Evolutionary conservation across 2,113 vertebrate genomes (phyloP).

Genomic region (Apteryx mantelli): DNA sequence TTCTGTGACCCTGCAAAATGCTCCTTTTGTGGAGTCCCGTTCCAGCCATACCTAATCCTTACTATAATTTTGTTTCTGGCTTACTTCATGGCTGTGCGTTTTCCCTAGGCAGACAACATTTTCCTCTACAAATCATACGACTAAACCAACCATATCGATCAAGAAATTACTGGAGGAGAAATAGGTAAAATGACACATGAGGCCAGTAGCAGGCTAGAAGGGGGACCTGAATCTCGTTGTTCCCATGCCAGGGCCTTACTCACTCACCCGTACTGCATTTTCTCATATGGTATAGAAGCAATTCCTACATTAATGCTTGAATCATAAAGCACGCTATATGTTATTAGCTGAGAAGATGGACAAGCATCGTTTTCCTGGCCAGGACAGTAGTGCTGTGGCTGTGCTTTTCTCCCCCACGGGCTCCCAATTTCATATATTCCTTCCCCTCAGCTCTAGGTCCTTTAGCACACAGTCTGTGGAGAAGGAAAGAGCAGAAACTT

Average conservation of each 20-base stretch:
- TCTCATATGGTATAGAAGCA: fast-evolving
- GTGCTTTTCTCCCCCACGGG: too few relatives aligned
- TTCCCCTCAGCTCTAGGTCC: neutral
- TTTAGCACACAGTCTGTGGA: neutral
- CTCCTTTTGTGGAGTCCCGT: neutral
- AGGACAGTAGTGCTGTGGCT: neutral
- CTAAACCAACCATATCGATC: neutral
- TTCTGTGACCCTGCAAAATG: neutral
- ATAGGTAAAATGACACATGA: too few relatives aligned
- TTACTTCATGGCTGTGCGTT: too few relatives aligned
- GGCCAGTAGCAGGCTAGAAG: neutral
- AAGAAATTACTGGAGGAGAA: neutral
- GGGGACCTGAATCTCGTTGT: fast-evolving
- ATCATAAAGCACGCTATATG: fast-evolving
- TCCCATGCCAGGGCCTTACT: neutral
- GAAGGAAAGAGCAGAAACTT: neutral
- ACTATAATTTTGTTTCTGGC: neutral
- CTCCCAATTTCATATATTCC: neutral
- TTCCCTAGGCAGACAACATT: neutral
- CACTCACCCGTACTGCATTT: neutral
- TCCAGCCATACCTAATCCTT: neutral
- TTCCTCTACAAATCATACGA: too few relatives aligned
- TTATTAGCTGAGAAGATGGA: fast-evolving
- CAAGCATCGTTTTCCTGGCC: fast-evolving
- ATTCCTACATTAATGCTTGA: neutral